Evolutionary conservation across 2,797 vertebrate species (phyloP), one percentile per base, ranked within the genome.

Genomic region (Pangasius larnaudii): DNA sequence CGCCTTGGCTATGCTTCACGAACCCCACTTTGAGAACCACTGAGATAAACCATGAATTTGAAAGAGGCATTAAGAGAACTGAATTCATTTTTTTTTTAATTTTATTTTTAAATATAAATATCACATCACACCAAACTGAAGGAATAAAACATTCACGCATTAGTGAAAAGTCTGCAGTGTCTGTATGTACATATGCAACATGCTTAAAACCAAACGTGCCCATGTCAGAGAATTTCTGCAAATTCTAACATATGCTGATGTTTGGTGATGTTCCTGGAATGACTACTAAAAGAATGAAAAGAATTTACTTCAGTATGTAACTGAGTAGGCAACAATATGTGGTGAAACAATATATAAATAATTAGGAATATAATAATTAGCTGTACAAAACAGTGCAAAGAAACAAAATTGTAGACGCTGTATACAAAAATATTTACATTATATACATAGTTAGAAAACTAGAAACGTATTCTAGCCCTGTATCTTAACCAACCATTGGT

Each of bases 41-140:
- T 80, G 30, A 61, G 11, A 61, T 59, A 61, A 81, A 27, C 19
- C 53, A 59, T 80, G 22, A 39, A 42, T 61, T 6, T 39, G 1
- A 61, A 42, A 27, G 18, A 24, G 77, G 39, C 19, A 39, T 59
- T 51, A 51, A 51, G 30, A 59, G 9, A 63, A 19, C 7, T 16
- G 11, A 24, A 16, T 72, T 56, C 1, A 2, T n/a, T 72, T 74
- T 51, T 83, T 42, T 19, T 87, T 96, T 95, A 94, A 94, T 94
- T 96, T 95, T 95, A 94, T 94, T 79, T 81, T 81, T 49, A 93
- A 94, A 93, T 94, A 94, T 94, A 94, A 94, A 94, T 94, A 93
- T 88, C 93, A 93, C 92, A 94, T 94, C 84, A 93, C 93, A 94
- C 93, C 91, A 93, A 92, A 91, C 88, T 18, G 74, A 84, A 92